Conservation (phyloP, 2,888 invertebrate genomes). For the Orthosia gracilis region DNA sequence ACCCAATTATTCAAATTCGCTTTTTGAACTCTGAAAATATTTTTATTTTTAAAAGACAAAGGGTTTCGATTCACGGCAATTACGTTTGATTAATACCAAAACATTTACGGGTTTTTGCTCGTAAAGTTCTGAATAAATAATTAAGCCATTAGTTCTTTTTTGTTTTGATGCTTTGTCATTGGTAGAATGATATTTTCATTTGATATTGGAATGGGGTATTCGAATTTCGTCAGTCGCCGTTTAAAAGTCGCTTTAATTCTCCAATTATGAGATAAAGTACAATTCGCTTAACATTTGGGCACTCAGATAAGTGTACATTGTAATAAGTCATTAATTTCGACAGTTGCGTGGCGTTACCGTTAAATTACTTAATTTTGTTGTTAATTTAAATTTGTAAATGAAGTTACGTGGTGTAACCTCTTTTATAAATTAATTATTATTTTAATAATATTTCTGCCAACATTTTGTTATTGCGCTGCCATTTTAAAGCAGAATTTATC, state of each 20-base stretch:
- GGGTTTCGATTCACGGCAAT: slow-evolving; percentile 52
- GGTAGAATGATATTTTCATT: slow-evolving; percentile 35
- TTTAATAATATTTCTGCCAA: slow-evolving; percentile 9
- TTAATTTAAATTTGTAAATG: background rate
- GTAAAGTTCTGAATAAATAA: no score
- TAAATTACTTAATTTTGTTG: slow-evolving; percentile 16
- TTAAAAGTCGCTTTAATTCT: slow-evolving; percentile 40
- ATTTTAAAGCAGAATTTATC: slow-evolving; percentile 22
- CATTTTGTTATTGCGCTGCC: slow-evolving; percentile 9
- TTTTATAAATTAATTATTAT: slow-evolving; percentile 3
- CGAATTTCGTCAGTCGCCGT: slow-evolving; percentile 21
- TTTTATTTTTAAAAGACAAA: slow-evolving; percentile 11
- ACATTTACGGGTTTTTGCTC: slow-evolving; percentile 53
- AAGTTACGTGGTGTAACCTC: background rate
- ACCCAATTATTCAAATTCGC: background rate
- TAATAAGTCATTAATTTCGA: no score
- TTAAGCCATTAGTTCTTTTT: slow-evolving; percentile 68
- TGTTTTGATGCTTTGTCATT: slow-evolving; percentile 56
- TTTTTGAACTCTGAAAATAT: slow-evolving; percentile 21
- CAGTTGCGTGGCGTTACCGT: slow-evolving; percentile 14
- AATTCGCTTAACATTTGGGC: slow-evolving; percentile 7
- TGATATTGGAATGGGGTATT: slow-evolving; percentile 22
- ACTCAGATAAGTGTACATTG: slow-evolving; percentile 12
- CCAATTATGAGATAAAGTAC: slow-evolving; percentile 18
- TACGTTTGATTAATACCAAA: slow-evolving; percentile 46